Conservation (phyloP, 2,888 invertebrate species). For the Drosophila paranaensis region DNA sequence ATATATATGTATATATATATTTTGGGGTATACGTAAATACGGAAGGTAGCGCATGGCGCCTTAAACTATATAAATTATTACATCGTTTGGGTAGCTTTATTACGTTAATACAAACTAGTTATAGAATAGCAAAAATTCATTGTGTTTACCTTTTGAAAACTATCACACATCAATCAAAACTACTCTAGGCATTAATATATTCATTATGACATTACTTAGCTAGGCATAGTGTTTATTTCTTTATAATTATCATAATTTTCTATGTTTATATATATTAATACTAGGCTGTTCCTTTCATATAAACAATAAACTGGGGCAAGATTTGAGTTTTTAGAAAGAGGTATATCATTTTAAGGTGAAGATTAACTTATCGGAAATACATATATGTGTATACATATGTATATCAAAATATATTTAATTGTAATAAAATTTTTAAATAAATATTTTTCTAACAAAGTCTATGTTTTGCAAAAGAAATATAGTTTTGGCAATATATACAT, state of each 20-base stretch:
- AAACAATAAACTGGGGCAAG: constrained; percentile 20
- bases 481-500: background rate
- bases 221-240: constrained; percentile 14
- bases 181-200: constrained; percentile 46
- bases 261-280: constrained; percentile 23
- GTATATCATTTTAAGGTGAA: background rate
- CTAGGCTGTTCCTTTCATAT: constrained; percentile 50
- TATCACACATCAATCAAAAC: constrained; percentile 73
- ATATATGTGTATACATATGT: too few species aligned
- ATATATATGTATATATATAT: too few species aligned
- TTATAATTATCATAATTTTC: constrained; percentile 14
- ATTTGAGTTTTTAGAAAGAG: background rate
- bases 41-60: constrained; percentile 57
- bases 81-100: constrained; percentile 4
- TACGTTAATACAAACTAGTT: constrained; percentile 41
- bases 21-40: constrained; percentile 55
- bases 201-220: constrained; percentile 32
- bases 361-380: too few species aligned
- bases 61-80: constrained; percentile 27
- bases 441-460: background rate
- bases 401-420: background rate
- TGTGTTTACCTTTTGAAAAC: constrained; percentile 71
- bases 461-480: background rate
- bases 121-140: constrained; percentile 43
- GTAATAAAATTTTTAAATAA: background rate